Conservation (phyloP, 1,140 invertebrate genomes). For the Drosophila repletoides region DNA sequence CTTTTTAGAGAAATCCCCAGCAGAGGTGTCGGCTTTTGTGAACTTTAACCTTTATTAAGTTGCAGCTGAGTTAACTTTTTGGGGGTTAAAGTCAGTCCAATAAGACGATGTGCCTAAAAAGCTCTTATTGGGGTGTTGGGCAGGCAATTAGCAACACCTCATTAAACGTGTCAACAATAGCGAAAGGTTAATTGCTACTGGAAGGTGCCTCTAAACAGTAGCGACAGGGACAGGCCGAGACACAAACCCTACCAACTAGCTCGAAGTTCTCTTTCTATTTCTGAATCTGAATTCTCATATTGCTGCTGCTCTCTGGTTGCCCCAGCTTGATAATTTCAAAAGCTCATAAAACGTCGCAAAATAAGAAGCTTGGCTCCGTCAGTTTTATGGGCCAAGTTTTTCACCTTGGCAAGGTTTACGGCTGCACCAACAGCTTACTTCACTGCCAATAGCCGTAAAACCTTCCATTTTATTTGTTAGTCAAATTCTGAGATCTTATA, state of each 20-base stretch:
- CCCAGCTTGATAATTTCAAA: constrained; percentile 5
- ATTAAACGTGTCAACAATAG: constrained; percentile 72
- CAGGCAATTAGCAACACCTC: constrained; percentile 73
- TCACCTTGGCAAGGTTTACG: constrained; percentile 32
- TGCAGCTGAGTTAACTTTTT: constrained; percentile 1
- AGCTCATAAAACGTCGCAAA: constrained; percentile 30
- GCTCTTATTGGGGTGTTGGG: constrained; percentile 33
- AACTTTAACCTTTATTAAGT: constrained; percentile 61
- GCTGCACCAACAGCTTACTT: constrained; percentile 12
- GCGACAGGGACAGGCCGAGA: background rate
- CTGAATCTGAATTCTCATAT: constrained; percentile 13
- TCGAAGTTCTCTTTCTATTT: constrained; percentile 45
- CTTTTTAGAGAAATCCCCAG: background rate
- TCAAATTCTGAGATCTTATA: constrained; percentile 4
- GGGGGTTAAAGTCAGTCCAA: constrained; percentile 21
- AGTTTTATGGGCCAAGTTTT: constrained; percentile 36
- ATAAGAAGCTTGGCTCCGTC: constrained; percentile 32
- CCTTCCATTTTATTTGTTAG: background rate
- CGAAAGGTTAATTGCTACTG: constrained; percentile 70
- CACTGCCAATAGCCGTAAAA: constrained; percentile 2
- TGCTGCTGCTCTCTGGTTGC: background rate
- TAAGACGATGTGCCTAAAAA: constrained; percentile 32
- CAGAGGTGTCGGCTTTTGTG: constrained; percentile 10
- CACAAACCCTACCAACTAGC: background rate
- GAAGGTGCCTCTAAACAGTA: constrained; percentile 21